phyloP scores from a whole-genome alignment of 2,888 invertebrate species.

The Celastrina argiolus region DNA sequence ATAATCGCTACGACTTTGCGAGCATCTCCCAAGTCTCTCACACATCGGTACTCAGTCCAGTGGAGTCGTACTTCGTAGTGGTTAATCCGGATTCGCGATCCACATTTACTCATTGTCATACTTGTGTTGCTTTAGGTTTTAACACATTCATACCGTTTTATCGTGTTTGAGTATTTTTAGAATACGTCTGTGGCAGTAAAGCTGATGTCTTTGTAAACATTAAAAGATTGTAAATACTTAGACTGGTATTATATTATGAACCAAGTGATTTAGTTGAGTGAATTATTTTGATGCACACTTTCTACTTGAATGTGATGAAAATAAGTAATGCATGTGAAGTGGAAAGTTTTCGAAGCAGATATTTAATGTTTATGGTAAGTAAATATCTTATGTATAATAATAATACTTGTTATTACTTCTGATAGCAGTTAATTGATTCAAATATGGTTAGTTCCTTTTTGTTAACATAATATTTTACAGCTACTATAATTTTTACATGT shows the following conservation, averaged over 20 bases:
- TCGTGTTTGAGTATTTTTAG: slow-evolving; percentile 73
- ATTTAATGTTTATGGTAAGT: slow-evolving; percentile 65
- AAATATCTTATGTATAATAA: slow-evolving; percentile 26
- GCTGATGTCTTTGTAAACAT: slow-evolving; percentile 65
- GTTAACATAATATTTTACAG: neutral
- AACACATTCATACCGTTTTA: slow-evolving; percentile 70
- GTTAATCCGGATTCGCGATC: slow-evolving; percentile 61
- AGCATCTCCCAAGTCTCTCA: slow-evolving; percentile 11
- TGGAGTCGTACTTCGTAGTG: slow-evolving; percentile 42
- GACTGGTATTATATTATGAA: slow-evolving; percentile 38
- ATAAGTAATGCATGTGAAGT: slow-evolving; percentile 52
- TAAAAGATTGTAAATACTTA: slow-evolving; percentile 44
- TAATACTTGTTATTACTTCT: slow-evolving; percentile 19
- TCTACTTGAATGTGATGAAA: slow-evolving; percentile 43
- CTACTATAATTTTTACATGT: no score
- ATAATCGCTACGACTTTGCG: slow-evolving; percentile 16
- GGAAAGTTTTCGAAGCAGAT: slow-evolving; percentile 43
- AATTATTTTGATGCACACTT: slow-evolving; percentile 38
- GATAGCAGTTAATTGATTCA: neutral
- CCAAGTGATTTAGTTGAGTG: slow-evolving; percentile 40
- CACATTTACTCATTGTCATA: slow-evolving; percentile 60
- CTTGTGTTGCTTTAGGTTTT: slow-evolving; percentile 62
- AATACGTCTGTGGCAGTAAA: slow-evolving; percentile 59
- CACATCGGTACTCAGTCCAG: slow-evolving; percentile 25
- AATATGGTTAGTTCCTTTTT: neutral